These are phyloP conservation scores for Pangasius sanitwongsei DNA, from an alignment of 2,797 vertebrate genomes.

Conservation along the genomic window DNA sequence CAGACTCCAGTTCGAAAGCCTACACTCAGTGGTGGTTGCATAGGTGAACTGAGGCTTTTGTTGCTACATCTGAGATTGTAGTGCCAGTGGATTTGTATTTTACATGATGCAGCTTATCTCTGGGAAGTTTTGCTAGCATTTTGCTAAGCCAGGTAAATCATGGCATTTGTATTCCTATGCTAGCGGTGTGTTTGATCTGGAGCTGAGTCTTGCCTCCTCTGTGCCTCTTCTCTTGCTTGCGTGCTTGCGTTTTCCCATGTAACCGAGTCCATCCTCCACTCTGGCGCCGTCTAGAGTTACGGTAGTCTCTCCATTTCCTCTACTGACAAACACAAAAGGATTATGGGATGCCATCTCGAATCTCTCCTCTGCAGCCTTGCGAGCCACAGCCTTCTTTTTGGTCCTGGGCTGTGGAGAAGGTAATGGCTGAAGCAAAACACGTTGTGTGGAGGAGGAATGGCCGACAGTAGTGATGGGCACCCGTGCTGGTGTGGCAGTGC, in stretches of 20 bases:
- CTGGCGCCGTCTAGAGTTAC: slow-evolving; percentile 42
- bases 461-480: slow-evolving; percentile 27
- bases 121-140: not conserved
- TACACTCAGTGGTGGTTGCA: slow-evolving; percentile 56
- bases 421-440: slow-evolving; percentile 43
- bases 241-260: slow-evolving; percentile 68
- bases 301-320: slow-evolving; percentile 74
- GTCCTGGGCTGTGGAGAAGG: slow-evolving; percentile 68
- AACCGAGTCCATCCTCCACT: slow-evolving; percentile 42
- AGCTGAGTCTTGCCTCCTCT: slow-evolving; percentile 47
- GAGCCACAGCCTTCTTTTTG: slow-evolving; percentile 68
- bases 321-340: slow-evolving; percentile 81
- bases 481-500: slow-evolving; percentile 72
- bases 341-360: slow-evolving; percentile 75
- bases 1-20: not conserved
- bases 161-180: slow-evolving; percentile 45
- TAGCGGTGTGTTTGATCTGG: slow-evolving; percentile 38
- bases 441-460: slow-evolving; percentile 49
- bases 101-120: not conserved
- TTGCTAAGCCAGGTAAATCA: slow-evolving; percentile 26
- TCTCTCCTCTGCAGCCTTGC: slow-evolving; percentile 59
- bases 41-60: slow-evolving; percentile 52
- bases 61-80: slow-evolving; percentile 48
- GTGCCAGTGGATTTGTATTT: not conserved
- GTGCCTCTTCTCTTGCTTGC: slow-evolving; percentile 64